Evolutionary conservation across 37 sponge, comb jelly and placozoan genomes (phyloP).

Genomic region (Spongia lamella): DNA sequence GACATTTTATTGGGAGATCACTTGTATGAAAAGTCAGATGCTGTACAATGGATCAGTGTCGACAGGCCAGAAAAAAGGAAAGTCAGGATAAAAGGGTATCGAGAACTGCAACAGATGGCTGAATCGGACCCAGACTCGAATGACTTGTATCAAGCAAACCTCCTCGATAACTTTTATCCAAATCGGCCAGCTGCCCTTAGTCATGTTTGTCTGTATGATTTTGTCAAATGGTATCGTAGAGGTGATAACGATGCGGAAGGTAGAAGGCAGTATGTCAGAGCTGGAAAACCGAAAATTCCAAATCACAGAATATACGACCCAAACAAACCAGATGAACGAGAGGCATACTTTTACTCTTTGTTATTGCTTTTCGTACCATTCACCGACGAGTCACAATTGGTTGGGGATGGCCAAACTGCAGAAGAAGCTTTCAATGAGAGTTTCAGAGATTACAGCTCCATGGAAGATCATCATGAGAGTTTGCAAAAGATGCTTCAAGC

Average conservation of each 20-base stretch:
- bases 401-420: slow-evolving; percentile 34
- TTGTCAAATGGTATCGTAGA: neutral
- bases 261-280: neutral
- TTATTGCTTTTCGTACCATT: slow-evolving; percentile 45
- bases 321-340: slow-evolving; percentile 22
- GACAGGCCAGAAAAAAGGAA: slow-evolving; percentile 38
- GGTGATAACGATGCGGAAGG: neutral
- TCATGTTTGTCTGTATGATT: slow-evolving; percentile 30
- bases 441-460: neutral
- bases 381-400: slow-evolving; percentile 25
- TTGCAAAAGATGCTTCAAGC: slow-evolving; percentile 41
- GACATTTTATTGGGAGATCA: slow-evolving; percentile 58
- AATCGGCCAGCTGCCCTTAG: slow-evolving; percentile 41
- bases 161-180: slow-evolving; percentile 33
- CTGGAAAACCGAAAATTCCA: neutral
- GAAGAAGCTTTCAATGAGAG: slow-evolving; percentile 33
- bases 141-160: slow-evolving; percentile 32
- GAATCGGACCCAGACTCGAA: slow-evolving; percentile 23
- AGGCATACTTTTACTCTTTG: slow-evolving; percentile 35
- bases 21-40: slow-evolving; percentile 38
- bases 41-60: slow-evolving; percentile 44
- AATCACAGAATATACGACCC: slow-evolving; percentile 31
- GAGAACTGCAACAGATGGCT: slow-evolving; percentile 23
- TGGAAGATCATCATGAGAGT: slow-evolving; percentile 20
- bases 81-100: slow-evolving; percentile 21